Conservation (phyloP, 2,113 vertebrate genomes). For the Cairina moschata region DNA sequence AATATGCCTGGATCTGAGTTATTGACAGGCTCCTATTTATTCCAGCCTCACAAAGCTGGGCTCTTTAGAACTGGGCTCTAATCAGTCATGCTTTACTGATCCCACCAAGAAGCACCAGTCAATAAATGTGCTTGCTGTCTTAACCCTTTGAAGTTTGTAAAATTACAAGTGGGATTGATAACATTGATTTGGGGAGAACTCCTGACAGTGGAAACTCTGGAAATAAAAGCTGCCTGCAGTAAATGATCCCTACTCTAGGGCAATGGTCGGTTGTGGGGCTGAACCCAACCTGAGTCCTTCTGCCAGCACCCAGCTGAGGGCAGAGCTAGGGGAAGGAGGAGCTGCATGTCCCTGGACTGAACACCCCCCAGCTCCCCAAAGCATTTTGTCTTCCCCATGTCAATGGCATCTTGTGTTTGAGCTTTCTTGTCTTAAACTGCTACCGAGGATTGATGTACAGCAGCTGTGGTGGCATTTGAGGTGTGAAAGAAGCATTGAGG, state of each 20-base stretch:
- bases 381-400: neutral
- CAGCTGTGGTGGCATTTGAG: neutral
- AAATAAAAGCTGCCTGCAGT: neutral
- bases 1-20: constrained; percentile 78
- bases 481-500: neutral
- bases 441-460: neutral
- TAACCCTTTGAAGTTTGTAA: constrained; percentile 81
- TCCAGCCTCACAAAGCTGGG: constrained; percentile 73
- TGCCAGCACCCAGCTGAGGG: neutral
- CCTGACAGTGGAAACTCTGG: constrained; percentile 14
- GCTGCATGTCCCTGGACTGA: neutral
- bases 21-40: constrained; percentile 84
- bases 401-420: neutral
- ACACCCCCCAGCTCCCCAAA: accelerated
- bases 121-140: constrained; percentile 75
- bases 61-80: constrained; percentile 81
- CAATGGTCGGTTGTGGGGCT: neutral
- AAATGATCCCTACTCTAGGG: neutral
- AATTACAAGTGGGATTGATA: constrained; percentile 64
- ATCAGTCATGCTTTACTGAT: constrained; percentile 84
- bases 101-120: constrained; percentile 74
- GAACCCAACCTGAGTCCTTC: neutral
- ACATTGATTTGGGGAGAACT: constrained; percentile 43
- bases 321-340: neutral
- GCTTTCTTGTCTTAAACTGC: neutral